Percentiles rank a stretch among this genome's conserved stretches.
Conservation (phyloP, 1,140 invertebrate genomes). For the Triops cancriformis region DNA sequence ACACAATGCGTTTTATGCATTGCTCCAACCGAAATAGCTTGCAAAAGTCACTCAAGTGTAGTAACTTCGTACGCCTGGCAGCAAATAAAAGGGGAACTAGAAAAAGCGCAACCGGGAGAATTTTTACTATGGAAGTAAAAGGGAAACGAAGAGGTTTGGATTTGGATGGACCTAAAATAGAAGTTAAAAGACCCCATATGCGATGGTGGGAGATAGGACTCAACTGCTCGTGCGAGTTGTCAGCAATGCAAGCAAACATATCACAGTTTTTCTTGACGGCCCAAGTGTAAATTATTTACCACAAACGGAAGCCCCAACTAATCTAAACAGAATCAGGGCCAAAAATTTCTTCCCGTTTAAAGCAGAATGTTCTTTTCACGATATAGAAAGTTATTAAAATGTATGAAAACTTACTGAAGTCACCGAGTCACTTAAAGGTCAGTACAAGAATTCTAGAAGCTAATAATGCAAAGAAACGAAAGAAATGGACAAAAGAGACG, state of each 20-base stretch:
- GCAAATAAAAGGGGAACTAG: background rate
- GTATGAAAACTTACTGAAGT: background rate
- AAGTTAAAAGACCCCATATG: background rate
- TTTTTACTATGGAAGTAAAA: background rate
- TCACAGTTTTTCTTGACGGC: background rate
- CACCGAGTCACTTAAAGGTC: no score
- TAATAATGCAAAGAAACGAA: no score
- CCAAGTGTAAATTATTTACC: conserved; percentile 11
- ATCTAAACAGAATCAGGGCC: background rate
- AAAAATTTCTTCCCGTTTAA: background rate
- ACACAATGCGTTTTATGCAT: background rate
- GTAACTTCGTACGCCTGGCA: background rate
- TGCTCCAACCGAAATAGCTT: background rate
- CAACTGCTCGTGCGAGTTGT: background rate
- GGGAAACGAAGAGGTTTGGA: background rate
- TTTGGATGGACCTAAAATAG: background rate
- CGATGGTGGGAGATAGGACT: background rate
- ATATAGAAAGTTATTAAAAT: background rate
- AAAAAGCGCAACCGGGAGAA: background rate
- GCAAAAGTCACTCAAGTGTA: background rate
- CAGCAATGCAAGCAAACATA: conserved; percentile 6
- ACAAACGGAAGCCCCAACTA: background rate
- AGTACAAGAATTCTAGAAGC: no score
- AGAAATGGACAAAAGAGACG: no score
- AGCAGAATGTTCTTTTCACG: background rate